Conservation (phyloP, 2,888 invertebrate species). For the Erannis defoliaria region DNA sequence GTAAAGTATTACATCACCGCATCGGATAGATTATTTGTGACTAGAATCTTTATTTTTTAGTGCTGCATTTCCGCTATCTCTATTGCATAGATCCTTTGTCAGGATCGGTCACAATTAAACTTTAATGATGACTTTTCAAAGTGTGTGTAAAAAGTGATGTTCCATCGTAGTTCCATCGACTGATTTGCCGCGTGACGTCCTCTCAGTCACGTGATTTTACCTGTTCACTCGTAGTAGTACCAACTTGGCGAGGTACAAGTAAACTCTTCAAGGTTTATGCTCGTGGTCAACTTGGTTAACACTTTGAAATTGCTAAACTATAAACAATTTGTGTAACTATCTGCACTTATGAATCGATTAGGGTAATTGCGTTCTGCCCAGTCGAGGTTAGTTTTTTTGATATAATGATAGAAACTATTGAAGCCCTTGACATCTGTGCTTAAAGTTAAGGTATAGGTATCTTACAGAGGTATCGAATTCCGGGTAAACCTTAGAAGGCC, state of each 20-base stretch:
- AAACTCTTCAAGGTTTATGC: slow-evolving; percentile 38
- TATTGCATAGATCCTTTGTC: not conserved
- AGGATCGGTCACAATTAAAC: not conserved
- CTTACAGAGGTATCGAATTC: not conserved
- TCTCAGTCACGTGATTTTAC: slow-evolving; percentile 43
- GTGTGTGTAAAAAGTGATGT: slow-evolving; percentile 1
- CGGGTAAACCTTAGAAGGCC: not conserved
- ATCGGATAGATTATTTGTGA: no score
- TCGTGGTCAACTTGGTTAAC: slow-evolving; percentile 40
- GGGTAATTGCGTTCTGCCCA: slow-evolving; percentile 33
- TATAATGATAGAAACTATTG: slow-evolving; percentile 3
- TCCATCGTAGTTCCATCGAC: slow-evolving; percentile 17
- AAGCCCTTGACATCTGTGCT: slow-evolving; percentile 12
- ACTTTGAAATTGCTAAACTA: slow-evolving; percentile 35
- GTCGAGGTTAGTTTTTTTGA: slow-evolving; percentile 20
- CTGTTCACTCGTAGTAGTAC: slow-evolving; percentile 29
- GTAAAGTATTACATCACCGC: no score
- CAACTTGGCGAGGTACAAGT: slow-evolving; percentile 17
- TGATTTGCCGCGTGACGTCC: slow-evolving; percentile 40
- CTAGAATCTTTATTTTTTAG: no score
- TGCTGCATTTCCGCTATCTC: not conserved
- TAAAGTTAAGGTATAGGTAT: not conserved
- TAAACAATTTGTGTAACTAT: slow-evolving; percentile 38
- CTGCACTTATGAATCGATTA: slow-evolving; percentile 39
- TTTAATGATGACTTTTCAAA: not conserved